These are phyloP conservation scores for Tortrix viridana DNA, from an alignment of 2,888 invertebrate species.

Conservation along the genomic window DNA sequence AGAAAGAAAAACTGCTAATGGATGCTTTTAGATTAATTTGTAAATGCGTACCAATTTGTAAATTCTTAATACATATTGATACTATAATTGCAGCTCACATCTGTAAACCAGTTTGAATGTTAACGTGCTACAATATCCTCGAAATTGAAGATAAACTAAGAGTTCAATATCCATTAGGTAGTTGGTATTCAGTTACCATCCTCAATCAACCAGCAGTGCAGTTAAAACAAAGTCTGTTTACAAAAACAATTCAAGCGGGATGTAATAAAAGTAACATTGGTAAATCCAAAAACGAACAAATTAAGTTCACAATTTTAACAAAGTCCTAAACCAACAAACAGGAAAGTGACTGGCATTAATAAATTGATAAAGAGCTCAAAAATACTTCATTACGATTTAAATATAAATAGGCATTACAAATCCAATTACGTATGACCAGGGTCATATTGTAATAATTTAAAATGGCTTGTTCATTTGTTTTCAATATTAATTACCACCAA, in stretches of 20 bases:
- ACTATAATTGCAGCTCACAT: too few relatives aligned
- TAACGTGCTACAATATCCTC: too few relatives aligned
- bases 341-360: constrained; percentile 16
- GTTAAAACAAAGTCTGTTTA: not conserved
- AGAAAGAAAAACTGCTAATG: too few relatives aligned
- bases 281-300: constrained; percentile 1
- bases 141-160: too few relatives aligned
- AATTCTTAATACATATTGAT: too few relatives aligned
- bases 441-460: not conserved
- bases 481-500: too few relatives aligned
- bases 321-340: constrained; percentile 25
- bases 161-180: too few relatives aligned
- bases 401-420: constrained; percentile 8
- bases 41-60: too few relatives aligned
- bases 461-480: too few relatives aligned
- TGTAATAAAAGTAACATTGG: constrained; percentile 7
- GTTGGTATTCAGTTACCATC: not conserved
- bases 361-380: constrained; percentile 13
- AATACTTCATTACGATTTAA: constrained; percentile 1
- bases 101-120: too few relatives aligned
- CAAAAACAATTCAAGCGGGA: not conserved
- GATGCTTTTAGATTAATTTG: too few relatives aligned
- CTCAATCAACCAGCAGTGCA: not conserved
- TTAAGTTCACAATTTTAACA: not conserved
- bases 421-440: constrained; percentile 1